Evolutionary conservation across 2,888 invertebrate genomes (phyloP).

Genomic region (Zygogramma bicolorata): DNA sequence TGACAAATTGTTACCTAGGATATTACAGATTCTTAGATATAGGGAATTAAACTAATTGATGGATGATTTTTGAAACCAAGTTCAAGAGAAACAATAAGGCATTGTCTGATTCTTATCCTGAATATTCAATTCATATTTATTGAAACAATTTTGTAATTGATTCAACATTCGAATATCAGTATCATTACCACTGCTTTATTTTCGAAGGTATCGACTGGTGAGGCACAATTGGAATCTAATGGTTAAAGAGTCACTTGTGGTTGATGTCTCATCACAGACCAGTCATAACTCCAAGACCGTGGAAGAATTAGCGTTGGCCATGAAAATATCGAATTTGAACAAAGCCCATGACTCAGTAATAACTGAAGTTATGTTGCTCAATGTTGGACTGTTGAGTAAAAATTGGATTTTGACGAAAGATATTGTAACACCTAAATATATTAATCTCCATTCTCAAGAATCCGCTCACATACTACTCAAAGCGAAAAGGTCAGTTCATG

Average conservation of each 20-base stretch:
- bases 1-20: too few species aligned
- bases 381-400: slow-evolving; percentile 73
- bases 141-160: too few species aligned
- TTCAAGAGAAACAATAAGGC: too few species aligned
- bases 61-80: too few species aligned
- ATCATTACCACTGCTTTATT: slow-evolving; percentile 7
- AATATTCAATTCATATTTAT: too few species aligned
- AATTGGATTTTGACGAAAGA: slow-evolving; percentile 70
- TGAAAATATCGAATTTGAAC: slow-evolving; percentile 79
- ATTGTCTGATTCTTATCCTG: too few species aligned
- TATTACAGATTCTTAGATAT: too few species aligned
- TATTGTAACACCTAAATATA: slow-evolving; percentile 59
- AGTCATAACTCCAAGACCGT: slow-evolving; percentile 64
- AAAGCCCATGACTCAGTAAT: slow-evolving; percentile 73
- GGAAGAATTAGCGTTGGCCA: slow-evolving; percentile 75
- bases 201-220: slow-evolving; percentile 71
- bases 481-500: slow-evolving; percentile 60
- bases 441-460: slow-evolving; percentile 68
- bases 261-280: slow-evolving; percentile 68
- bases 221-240: slow-evolving; percentile 75
- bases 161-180: too few species aligned
- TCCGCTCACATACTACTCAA: slow-evolving; percentile 70
- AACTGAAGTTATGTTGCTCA: slow-evolving; percentile 71
- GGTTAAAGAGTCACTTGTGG: slow-evolving; percentile 73
- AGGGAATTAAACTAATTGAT: too few species aligned